Base-by-base conservation (phyloP, 2,888 invertebrate species). In the Coenonympha glycerion region DNA sequence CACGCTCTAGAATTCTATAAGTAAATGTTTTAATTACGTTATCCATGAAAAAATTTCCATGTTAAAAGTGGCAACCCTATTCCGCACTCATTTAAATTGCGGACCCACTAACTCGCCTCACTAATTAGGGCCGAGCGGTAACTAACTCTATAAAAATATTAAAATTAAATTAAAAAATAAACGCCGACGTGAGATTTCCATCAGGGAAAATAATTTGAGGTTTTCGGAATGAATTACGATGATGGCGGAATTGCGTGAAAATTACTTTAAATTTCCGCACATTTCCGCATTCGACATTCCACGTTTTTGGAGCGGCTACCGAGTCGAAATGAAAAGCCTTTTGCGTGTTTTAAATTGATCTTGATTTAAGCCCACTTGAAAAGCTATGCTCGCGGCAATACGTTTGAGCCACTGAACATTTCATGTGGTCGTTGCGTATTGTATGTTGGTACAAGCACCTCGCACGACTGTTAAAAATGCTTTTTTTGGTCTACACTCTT, bases 61-160 rank as follows among this genome's bases (percentile, higher is more conserved):
- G 3, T 8, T 9, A 24, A 15, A 24, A 3, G 22, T 24, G 24
- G 22, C 22, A 33, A 34, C 44, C 15, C 22, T 30, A 16, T 22
- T 52, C 47, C 45, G 30, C 49, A 54, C 49, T 64, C 55, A 55
- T 61, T 63, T 56, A 58, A 63, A 60, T 61, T 56, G 53, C 59
- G 47, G 57, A 41, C 28, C 48, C 56, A 55, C 58, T 61, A 57
- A 53, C 45, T 53, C 50, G 33, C 34, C 18, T 40, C 47, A 39
- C 49, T 56, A 56, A 53, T 53, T 56, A 56, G 47, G 40, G 21
- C 26, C 33, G 37, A 37, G 41, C 48, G 40, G 40, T 36, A 36
- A 41, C 36, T 45, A 36, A 45, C 47, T 42, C 36, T 44, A 26
- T 28, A 37, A 36, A 42, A 44, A 44, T 49, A 52, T 41, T 48